phyloP scores from a whole-genome alignment of 2,888 invertebrate genomes.

The Hypomecis atomaria region DNA sequence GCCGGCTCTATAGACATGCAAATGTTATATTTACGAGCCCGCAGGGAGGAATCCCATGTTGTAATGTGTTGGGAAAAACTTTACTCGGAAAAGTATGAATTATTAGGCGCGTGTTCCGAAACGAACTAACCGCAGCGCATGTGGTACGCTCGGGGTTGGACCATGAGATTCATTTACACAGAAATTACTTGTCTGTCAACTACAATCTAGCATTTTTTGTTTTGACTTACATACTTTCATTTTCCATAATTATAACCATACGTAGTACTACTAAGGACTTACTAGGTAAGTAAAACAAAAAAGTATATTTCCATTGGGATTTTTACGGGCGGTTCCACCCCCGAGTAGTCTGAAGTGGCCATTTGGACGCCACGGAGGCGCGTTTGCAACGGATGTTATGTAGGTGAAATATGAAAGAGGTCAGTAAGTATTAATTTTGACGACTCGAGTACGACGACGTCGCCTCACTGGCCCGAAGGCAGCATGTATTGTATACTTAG shows the following conservation, averaged over 20 bases:
- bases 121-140: slow-evolving; percentile 26
- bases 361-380: not conserved
- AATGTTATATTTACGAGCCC: slow-evolving; percentile 58
- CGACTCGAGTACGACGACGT: slow-evolving; percentile 70
- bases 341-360: not conserved
- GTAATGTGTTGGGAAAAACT: slow-evolving; percentile 49
- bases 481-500: too few relatives aligned
- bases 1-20: slow-evolving; percentile 54
- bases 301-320: not conserved
- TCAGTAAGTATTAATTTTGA: slow-evolving; percentile 76
- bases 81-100: slow-evolving; percentile 32
- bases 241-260: too few relatives aligned
- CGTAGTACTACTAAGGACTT: too few relatives aligned
- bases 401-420: slow-evolving; percentile 75
- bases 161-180: too few relatives aligned
- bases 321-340: not conserved
- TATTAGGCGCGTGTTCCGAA: slow-evolving; percentile 23
- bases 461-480: too few relatives aligned
- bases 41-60: slow-evolving; percentile 52
- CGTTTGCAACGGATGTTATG: slow-evolving; percentile 54
- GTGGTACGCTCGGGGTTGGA: not conserved
- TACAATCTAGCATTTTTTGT: too few relatives aligned
- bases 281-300: too few relatives aligned
- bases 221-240: too few relatives aligned
- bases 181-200: too few relatives aligned